Evolutionary conservation across 2,113 vertebrate genomes (phyloP), one percentile per base, ranked within the genome.

Genomic region (Scatophagus argus): DNA sequence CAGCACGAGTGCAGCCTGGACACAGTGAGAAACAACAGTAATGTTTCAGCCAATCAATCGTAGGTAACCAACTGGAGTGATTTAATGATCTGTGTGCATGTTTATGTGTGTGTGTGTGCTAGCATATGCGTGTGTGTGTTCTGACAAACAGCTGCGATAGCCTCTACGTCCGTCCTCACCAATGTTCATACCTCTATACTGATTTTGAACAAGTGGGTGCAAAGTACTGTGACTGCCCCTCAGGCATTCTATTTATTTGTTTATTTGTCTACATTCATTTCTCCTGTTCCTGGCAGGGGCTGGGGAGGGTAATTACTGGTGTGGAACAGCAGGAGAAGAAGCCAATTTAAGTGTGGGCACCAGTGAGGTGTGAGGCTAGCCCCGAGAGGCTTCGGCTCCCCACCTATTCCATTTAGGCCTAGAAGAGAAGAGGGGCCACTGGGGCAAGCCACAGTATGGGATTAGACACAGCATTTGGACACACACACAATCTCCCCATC

Each of bases 321-420:
- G 77, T 82, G 80, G 86, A 90, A 89, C 88, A 81, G 83, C 70
- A 63, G 78, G 75, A 89, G 82, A 81, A 85, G 86, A 83, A 92
- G 89, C 86, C 88, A 90, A 91, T 93, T 92, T 92, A 88, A 87
- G 86, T 72, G 66, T 80, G 79, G 87, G 72, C 79, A 65, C 69
- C 77, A 79, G 76, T 80, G 85, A 88, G 79, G 85, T 91, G 87
- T 89, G 84, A 87, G 91, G 79, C 73, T 27, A 1, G 86, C 71
- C 85, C 86, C 67, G 4, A 72, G 86, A 84, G 88, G 82, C 75
- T 83, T 21, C 0, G 43, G 82, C 79, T 87, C 52, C 81, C 86
- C 77, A 92, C 87, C 88, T 91, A 87, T 90, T 91, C 74, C 82
- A 87, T 87, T 89, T 88, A 89, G 82, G 67, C 64, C 59, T 82